Evolutionary conservation across 2,888 invertebrate species (phyloP), one percentile per base, ranked within the genome.

Genomic region (Nymphalis c-album): DNA sequence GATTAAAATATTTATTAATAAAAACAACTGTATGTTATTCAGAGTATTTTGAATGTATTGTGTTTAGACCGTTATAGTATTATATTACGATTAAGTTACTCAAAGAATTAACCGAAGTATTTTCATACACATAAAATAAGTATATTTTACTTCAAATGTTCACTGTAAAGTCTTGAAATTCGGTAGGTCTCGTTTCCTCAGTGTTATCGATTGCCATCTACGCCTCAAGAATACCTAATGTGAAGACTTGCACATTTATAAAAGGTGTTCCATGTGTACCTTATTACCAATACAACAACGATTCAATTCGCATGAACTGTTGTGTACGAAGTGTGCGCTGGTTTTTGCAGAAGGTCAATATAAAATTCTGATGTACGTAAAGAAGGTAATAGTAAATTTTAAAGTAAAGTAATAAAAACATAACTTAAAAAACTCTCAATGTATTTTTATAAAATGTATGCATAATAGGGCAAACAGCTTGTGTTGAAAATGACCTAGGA

Each of bases 151-250:
- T 51, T 51, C 26, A 26, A 31, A 59, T 53, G 53, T 64, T 59
- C 60, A 20, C 50, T 31, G 46, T 31, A 53, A 40, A 63, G 26
- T 48, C 45, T 58, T 57, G 66, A 67, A 67, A 70, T 72, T 71
- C 62, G 64, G 68, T 71, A 76, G 80, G 78, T 78, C 80, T 81
- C 79, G 26, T 79, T 80, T 81, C 80, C 80, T 71, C 73, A 78
- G 73, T 69, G 75, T 76, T 81, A 88, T 88, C 88, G 88, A 89
- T 88, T 83, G 78, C 67, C 69, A 73, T 68, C 71, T 77, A 87
- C 87, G 87, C 75, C 46, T 31, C 55, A 64, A 72, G 89, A 81
- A 89, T 89, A 82, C 79, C 51, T 80, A 88, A 85, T 85, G 68
- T 61, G 55, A 61, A 62, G 57, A 66, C 64, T 72, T 61, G 55